These are phyloP conservation scores for Melopsittacus undulatus DNA, from an alignment of 2,797 vertebrate genomes.

Conservation along the genomic window DNA sequence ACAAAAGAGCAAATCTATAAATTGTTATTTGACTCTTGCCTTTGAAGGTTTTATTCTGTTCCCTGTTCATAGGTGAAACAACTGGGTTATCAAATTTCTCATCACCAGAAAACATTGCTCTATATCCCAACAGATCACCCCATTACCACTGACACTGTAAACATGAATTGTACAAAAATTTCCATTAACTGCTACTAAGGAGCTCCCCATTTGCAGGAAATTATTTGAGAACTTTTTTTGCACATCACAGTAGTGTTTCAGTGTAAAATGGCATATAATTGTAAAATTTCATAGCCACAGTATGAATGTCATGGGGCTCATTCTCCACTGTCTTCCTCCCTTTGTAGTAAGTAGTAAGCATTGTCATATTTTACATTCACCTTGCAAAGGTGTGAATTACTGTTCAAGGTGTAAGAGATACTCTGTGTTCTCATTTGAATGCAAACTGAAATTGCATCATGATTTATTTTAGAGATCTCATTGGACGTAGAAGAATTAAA, in stretches of 20 bases:
- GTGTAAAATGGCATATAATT: not conserved
- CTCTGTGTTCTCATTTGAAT: not conserved
- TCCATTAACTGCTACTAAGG: not conserved
- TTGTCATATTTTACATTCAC: not conserved
- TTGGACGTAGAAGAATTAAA: not conserved
- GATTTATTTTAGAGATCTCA: constrained; percentile 9
- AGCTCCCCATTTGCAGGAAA: not conserved
- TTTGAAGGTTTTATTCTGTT: not conserved
- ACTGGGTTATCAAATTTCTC: not conserved
- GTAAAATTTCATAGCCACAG: not conserved
- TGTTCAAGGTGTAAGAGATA: not conserved
- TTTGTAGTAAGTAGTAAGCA: not conserved
- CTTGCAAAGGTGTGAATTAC: not conserved
- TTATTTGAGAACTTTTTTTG: not conserved
- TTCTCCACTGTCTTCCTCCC: not conserved
- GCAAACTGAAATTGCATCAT: not conserved
- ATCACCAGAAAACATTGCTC: not conserved
- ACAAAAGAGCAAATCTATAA: not conserved
- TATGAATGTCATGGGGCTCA: not conserved
- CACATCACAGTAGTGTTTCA: not conserved
- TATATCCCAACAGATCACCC: not conserved
- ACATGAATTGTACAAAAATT: not conserved
- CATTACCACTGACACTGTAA: not conserved
- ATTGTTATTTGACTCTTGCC: not conserved
- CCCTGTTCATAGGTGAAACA: not conserved